Base-by-base conservation (phyloP, 2,797 vertebrate species). In the Dendrocincla fuliginosa region DNA sequence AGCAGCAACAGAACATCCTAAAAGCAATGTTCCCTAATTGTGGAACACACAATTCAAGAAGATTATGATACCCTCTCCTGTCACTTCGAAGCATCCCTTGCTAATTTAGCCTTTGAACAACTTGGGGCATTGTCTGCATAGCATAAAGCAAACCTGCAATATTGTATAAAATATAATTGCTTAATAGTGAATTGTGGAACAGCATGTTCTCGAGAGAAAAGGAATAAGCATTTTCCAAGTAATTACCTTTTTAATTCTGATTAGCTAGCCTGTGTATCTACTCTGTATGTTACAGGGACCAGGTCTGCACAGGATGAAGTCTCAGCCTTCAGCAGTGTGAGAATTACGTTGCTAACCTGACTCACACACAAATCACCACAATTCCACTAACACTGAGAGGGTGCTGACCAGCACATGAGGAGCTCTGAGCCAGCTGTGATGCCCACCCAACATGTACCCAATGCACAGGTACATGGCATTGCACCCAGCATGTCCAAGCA, bases 161-260 rank as follows among this genome's bases (percentile, higher is more conserved):
- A 10, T 8, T 35, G 6, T 46, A 52, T 61, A 75, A 81, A 74
- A 86, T 27, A 64, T 14, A 96, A 81, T 20, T 68, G 82, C 64
- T 91, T 89, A 87, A 77, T 77, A 91, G 90, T 53, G 49, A 78
- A 42, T 69, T 60, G 33, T 27, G 77, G 44, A 93, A 63, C 5
- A 25, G 37, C 5, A 3, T 27, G 35, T 30, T 73, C 57, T 69
- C 59, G 47, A 71, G 50, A 92, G 50, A 86, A 90, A 61, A 89
- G 27, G 30, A 87, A 68, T 19, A 65, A 20, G 39, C 13, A 16
- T 65, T 68, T 93, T 90, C 27, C 35, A 46, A 44, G 49, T 64
- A 88, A 86, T 75, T 49, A 78, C 33, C 35, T 59, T 69, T 60
- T 64, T 16, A 53, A 68, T 78, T 88, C 53, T 14, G 8, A 55